Conservation (phyloP, 2,797 vertebrate genomes). For the Anniella stebbinsi region DNA sequence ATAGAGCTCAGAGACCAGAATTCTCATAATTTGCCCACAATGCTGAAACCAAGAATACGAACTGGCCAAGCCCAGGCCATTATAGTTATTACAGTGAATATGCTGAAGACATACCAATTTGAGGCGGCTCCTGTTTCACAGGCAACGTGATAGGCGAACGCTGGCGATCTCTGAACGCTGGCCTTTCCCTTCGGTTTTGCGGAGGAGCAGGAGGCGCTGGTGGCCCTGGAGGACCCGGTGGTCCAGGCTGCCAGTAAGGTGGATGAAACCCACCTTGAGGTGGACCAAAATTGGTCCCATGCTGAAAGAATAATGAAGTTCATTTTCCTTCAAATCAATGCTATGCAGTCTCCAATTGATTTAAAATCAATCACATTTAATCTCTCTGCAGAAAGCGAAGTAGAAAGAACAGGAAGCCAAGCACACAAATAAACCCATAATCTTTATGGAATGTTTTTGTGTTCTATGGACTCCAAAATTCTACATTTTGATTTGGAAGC, state of each 20-base stretch:
- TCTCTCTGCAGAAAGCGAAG: slow-evolving; percentile 46
- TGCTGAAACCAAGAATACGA: neutral
- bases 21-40: neutral
- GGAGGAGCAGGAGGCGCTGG: slow-evolving; percentile 90
- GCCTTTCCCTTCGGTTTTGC: slow-evolving; percentile 93
- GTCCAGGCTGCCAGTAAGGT: slow-evolving; percentile 96
- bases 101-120: slow-evolving; percentile 86
- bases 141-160: slow-evolving; percentile 93
- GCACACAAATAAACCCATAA: slow-evolving; percentile 74
- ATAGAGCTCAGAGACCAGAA: neutral
- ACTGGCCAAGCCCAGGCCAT: neutral
- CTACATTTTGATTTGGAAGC: slow-evolving; percentile 49
- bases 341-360: slow-evolving; percentile 63
- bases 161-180: slow-evolving; percentile 92
- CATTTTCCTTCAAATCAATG: slow-evolving; percentile 83
- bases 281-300: slow-evolving; percentile 93
- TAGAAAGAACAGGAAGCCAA: slow-evolving; percentile 80
- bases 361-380: too few species aligned
- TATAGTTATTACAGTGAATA: neutral
- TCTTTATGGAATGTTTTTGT: slow-evolving; percentile 66
- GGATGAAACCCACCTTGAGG: slow-evolving; percentile 91
- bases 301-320: slow-evolving; percentile 88
- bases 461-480: slow-evolving; percentile 56
- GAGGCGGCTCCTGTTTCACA: slow-evolving; percentile 92
- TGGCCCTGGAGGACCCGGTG: slow-evolving; percentile 84